A percentile compares a stretch with the other conserved stretches of the same genome.
phyloP scores from a whole-genome alignment of 2,113 vertebrate genomes.

The Cynopterus brachyotis region DNA sequence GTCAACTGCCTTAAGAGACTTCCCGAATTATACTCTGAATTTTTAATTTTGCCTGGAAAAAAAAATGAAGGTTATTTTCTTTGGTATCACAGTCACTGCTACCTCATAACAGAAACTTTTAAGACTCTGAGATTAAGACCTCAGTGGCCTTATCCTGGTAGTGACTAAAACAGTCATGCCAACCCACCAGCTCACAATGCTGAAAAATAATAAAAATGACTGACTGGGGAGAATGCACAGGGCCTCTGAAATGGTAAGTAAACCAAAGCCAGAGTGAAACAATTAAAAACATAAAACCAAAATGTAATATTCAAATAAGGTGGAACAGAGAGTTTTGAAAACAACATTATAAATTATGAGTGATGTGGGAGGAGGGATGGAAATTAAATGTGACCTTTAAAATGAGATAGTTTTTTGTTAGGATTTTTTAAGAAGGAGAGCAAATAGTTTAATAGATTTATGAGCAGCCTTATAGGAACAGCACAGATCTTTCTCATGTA shows the following conservation, averaged over 20 bases:
- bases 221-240: not conserved
- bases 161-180: not conserved
- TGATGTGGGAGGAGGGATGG: not conserved
- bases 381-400: not conserved
- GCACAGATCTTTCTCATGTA: not conserved
- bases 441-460: not conserved
- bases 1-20: not conserved
- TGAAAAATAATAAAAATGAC: not conserved
- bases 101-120: not conserved
- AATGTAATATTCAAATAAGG: not conserved
- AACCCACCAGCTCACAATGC: not conserved
- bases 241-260: not conserved
- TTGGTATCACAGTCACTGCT: not conserved
- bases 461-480: not conserved
- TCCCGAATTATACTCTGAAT: slow-evolving; percentile 9
- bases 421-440: not conserved
- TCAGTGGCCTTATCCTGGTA: not conserved
- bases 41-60: not conserved
- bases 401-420: not conserved
- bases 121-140: not conserved
- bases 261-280: not conserved
- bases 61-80: not conserved
- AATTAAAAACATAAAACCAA: slow-evolving; percentile 34
- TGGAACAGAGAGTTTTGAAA: not conserved
- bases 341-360: not conserved